phyloP scores from a whole-genome alignment of 1,140 invertebrate genomes.

The Nylanderia fulva region DNA sequence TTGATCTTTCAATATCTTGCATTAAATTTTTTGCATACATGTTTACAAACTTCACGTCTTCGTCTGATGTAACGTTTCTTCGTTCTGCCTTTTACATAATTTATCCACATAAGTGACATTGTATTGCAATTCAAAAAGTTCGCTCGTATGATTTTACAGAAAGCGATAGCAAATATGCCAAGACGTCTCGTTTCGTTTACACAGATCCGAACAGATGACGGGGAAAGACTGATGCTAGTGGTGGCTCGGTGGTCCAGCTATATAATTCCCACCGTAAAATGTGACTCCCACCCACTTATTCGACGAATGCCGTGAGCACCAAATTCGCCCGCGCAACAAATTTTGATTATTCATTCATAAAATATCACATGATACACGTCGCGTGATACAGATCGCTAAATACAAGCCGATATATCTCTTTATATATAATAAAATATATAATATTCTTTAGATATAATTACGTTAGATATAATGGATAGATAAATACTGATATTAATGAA shows the following conservation, averaged over 20 bases:
- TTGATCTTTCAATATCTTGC: neutral
- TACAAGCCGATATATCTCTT: neutral
- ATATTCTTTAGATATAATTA: neutral
- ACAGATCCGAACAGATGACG: conserved; percentile 41
- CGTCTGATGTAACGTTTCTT: conserved; percentile 75
- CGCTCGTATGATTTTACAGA: neutral
- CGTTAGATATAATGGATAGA: neutral
- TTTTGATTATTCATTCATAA: conserved; percentile 57
- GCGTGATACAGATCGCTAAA: neutral
- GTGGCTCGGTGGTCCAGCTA: conserved; percentile 24
- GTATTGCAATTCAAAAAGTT: neutral
- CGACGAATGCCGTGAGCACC: conserved; percentile 1
- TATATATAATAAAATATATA: neutral
- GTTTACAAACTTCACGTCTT: conserved; percentile 66
- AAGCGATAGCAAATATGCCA: neutral
- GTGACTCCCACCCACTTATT: conserved; percentile 6
- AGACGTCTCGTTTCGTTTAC: conserved; percentile 1
- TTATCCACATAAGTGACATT: conserved; percentile 83
- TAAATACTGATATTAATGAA: neutral
- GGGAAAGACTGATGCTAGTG: conserved; percentile 53
- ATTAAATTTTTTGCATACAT: neutral
- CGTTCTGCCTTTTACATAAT: conserved; percentile 76
- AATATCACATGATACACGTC: neutral
- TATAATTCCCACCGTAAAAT: conserved; percentile 57
- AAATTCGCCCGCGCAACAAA: conserved; percentile 36